Evolutionary conservation across 2,113 vertebrate species (phyloP), one percentile per base, ranked within the genome.

Genomic region (Naja naja): DNA sequence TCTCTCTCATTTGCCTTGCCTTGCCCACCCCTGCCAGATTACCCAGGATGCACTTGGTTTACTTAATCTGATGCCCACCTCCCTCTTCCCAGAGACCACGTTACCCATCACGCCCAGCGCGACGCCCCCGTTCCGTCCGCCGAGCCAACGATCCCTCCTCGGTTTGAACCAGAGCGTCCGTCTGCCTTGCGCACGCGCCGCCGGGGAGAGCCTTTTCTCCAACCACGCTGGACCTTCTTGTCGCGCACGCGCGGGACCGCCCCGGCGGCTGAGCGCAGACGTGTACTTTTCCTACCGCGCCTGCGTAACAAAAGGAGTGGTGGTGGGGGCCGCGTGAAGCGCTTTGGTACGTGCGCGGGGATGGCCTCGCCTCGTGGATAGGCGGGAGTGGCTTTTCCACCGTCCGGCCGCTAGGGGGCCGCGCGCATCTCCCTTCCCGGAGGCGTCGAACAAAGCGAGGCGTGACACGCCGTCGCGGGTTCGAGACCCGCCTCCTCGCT

Each of bases 41-140:
- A 60, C 39, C 34, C 55, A 58, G 39, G 55, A 60, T 58, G 39
- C 88, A 16, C 22, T 10, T 18, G 5, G 11, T 1, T 39, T 30
- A 11, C 27, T 30, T 30, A 16, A 34, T 69, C 85, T 27, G 55
- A 11, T 1, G 27, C 43, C 54, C 69, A 39, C 23, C 27, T 58
- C 39, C 39, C 10, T 8, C 7, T 9, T 2, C 18, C n/a, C n/a
- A 0, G 47, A 1, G 9, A 16, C 49, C 88, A 88, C 25, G 47
- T 96, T 97, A 97, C 97, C 97, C 97, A 97, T 97, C 85, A 91
- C 81, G 93, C 81, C 90, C 93, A 3, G 45, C 93, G 90, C 20
- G 23, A 11, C 39, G 87, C 91, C 91, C 92, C 49, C 5, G 8
- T 27, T 11, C 87, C 22, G 90, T 12, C 58, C 0, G 30, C 47